phyloP scores from a whole-genome alignment of 2,888 invertebrate species.

The Drosophila cracens region DNA sequence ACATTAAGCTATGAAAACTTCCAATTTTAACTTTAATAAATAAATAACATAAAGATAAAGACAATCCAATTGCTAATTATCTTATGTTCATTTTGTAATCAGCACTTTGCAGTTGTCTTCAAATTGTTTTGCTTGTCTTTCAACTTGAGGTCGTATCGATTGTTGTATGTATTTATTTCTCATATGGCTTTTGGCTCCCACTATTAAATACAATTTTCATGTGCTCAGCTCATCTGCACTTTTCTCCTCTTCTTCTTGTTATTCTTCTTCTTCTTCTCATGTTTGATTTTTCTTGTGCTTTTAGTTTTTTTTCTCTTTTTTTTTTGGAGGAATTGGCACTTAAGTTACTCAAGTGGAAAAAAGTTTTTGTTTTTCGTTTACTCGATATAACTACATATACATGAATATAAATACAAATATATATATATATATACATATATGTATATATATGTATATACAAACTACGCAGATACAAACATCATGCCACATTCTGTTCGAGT shows the following conservation, averaged over 20 bases:
- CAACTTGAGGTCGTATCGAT: conserved; percentile 49
- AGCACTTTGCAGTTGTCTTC: conserved; percentile 52
- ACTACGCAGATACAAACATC: conserved; percentile 46
- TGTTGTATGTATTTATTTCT: conserved; percentile 38
- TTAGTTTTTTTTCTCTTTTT: conserved; percentile 34
- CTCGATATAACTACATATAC: conserved; percentile 70
- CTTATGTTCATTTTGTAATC: conserved; percentile 19
- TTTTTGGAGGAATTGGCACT: conserved; percentile 79
- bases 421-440: conserved; percentile 5
- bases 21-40: neutral
- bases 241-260: conserved; percentile 14
- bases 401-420: conserved; percentile 11
- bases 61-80: neutral
- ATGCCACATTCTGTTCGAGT: conserved; percentile 59
- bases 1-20: neutral
- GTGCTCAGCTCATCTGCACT: conserved; percentile 44
- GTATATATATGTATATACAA: conserved; percentile 24
- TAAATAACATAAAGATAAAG: neutral
- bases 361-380: conserved; percentile 80
- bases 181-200: conserved; percentile 19
- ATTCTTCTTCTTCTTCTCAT: conserved; percentile 10
- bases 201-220: conserved; percentile 38
- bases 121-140: conserved; percentile 31
- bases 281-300: conserved; percentile 47
- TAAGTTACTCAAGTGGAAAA: conserved; percentile 82